Evolutionary conservation across 2,888 invertebrate genomes (phyloP).

Genomic region (Cheilosia urbana): DNA sequence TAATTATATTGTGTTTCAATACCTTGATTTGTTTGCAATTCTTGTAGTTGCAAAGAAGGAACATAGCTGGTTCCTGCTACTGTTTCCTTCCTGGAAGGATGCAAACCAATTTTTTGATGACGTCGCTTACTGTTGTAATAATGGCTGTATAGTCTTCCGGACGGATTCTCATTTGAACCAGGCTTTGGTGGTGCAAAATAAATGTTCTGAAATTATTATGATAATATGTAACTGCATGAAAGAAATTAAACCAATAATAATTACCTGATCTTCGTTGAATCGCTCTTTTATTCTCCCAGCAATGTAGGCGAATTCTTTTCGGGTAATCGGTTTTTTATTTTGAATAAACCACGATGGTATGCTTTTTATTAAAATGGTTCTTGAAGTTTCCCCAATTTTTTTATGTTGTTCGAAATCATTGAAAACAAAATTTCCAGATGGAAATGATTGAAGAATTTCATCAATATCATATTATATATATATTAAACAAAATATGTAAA

Average conservation of each 20-base stretch:
- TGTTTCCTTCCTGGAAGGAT: background rate
- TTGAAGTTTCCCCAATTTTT: slow-evolving; percentile 25
- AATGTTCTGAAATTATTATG: slow-evolving; percentile 1
- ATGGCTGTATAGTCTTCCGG: background rate
- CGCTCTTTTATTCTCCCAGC: slow-evolving; percentile 14
- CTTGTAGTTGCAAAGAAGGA: background rate
- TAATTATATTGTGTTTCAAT: background rate
- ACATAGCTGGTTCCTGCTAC: background rate
- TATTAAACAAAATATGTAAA: slow-evolving; percentile 11
- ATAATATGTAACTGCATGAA: background rate
- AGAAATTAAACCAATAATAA: slow-evolving; percentile 1
- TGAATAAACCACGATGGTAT: slow-evolving; percentile 12
- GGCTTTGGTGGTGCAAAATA: slow-evolving; percentile 5
- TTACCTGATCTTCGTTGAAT: slow-evolving; percentile 30
- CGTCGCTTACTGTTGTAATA: background rate
- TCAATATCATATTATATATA: slow-evolving; percentile 27
- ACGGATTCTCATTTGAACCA: slow-evolving; percentile 1
- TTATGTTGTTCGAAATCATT: slow-evolving; percentile 14
- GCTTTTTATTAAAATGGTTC: slow-evolving; percentile 20
- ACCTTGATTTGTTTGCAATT: background rate
- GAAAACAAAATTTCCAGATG: background rate
- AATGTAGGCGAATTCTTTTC: slow-evolving; percentile 22
- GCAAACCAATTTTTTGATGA: slow-evolving; percentile 3
- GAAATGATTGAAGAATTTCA: slow-evolving; percentile 3
- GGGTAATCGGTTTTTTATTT: background rate